phyloP scores from a whole-genome alignment of 2,113 vertebrate genomes.

The Setophaga kirtlandii region DNA sequence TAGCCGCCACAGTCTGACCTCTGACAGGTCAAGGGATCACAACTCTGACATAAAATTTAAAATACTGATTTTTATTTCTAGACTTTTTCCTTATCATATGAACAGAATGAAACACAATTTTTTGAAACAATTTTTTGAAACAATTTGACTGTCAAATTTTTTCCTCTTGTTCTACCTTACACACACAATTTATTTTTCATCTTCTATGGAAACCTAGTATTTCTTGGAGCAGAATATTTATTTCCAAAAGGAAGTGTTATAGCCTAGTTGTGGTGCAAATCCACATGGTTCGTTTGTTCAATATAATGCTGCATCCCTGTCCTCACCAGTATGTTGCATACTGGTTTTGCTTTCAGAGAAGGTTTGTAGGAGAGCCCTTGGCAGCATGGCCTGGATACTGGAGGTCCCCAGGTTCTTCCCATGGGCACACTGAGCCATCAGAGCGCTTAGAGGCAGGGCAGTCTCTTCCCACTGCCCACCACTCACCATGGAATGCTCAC shows the following conservation, averaged over 20 bases:
- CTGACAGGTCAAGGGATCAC: neutral
- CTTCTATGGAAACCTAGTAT: neutral
- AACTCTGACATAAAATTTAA: neutral
- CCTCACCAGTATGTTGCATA: neutral
- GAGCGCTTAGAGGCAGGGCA: neutral
- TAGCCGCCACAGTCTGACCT: neutral
- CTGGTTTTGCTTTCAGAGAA: neutral
- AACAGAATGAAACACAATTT: neutral
- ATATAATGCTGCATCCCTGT: neutral
- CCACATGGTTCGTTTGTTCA: neutral
- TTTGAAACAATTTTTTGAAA: neutral
- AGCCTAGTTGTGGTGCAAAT: neutral
- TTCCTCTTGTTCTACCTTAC: neutral
- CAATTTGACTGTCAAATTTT: neutral
- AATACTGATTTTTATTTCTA: neutral
- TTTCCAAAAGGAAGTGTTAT: neutral
- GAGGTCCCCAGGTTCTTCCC: neutral
- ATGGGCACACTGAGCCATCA: fast-evolving
- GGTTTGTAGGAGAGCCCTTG: neutral
- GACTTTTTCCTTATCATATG: neutral
- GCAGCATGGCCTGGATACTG: fast-evolving
- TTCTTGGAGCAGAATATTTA: neutral
- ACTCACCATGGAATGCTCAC: fast-evolving
- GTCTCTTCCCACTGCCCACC: neutral
- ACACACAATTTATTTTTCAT: neutral